Conservation (phyloP, 2,113 vertebrate species). For the Buteo buteo region DNA sequence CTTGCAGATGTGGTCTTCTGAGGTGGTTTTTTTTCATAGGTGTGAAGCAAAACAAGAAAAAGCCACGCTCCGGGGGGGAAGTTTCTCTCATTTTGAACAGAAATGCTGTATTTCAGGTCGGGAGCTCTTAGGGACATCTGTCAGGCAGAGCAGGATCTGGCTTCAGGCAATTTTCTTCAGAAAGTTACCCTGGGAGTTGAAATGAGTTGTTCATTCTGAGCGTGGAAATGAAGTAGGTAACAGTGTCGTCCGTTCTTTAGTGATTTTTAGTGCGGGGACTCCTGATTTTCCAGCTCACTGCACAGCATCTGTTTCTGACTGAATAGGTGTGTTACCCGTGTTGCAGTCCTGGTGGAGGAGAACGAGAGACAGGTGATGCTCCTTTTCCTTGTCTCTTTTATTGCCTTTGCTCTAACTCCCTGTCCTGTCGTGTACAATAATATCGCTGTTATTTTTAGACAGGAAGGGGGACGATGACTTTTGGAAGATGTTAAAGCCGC, state of each 20-base stretch:
- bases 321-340: neutral
- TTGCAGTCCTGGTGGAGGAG: neutral
- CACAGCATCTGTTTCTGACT: neutral
- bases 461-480: neutral
- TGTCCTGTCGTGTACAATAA: fast-evolving
- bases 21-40: neutral
- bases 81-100: neutral
- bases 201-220: neutral
- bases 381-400: neutral
- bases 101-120: neutral
- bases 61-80: fast-evolving
- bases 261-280: neutral
- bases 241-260: neutral
- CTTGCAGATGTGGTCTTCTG: neutral
- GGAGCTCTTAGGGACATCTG: fast-evolving
- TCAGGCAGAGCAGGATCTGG: neutral
- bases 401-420: neutral
- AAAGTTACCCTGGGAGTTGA: neutral
- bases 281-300: neutral
- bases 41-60: neutral
- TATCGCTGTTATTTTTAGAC: neutral
- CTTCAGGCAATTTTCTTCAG: neutral
- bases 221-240: neutral
- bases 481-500: neutral
- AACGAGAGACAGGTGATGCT: neutral